Conservation (phyloP, 2,888 invertebrate species). For the Drosophila nr. fundita region DNA sequence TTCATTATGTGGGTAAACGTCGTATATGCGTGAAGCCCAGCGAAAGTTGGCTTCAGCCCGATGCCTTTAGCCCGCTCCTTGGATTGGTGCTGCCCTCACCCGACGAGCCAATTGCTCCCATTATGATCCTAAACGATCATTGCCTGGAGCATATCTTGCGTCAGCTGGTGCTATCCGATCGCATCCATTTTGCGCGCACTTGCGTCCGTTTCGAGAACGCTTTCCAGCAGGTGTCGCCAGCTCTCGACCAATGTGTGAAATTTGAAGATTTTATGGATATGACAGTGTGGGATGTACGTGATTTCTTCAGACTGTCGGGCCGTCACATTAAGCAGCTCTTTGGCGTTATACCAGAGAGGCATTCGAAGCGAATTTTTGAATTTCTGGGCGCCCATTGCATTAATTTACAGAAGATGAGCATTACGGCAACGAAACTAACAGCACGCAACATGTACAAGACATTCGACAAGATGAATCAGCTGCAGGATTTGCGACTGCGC, state of each 20-base stretch:
- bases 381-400: conserved; percentile 34
- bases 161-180: conserved; percentile 44
- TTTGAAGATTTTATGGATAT: conserved; percentile 25
- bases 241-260: conserved; percentile 33
- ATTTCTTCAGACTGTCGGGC: conserved; percentile 63
- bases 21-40: no score
- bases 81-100: background rate
- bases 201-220: conserved; percentile 60
- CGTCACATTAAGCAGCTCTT: conserved; percentile 13
- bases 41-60: conserved; percentile 68
- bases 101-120: conserved; percentile 4
- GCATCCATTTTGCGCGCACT: conserved; percentile 61
- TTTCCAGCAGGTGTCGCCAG: conserved; percentile 41
- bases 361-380: conserved; percentile 26
- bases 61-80: conserved; percentile 9
- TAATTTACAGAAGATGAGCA: conserved; percentile 23
- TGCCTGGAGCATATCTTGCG: conserved; percentile 57
- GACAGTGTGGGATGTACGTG: conserved; percentile 65
- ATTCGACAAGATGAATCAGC: conserved; percentile 19
- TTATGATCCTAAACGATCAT: conserved; percentile 61
- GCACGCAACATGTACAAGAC: conserved; percentile 13
- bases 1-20: no score
- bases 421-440: conserved; percentile 11
- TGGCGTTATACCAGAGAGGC: conserved; percentile 30
- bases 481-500: conserved; percentile 34